phyloP scores from a whole-genome alignment of 1,140 invertebrate genomes.

The Sitobion miscanthi region DNA sequence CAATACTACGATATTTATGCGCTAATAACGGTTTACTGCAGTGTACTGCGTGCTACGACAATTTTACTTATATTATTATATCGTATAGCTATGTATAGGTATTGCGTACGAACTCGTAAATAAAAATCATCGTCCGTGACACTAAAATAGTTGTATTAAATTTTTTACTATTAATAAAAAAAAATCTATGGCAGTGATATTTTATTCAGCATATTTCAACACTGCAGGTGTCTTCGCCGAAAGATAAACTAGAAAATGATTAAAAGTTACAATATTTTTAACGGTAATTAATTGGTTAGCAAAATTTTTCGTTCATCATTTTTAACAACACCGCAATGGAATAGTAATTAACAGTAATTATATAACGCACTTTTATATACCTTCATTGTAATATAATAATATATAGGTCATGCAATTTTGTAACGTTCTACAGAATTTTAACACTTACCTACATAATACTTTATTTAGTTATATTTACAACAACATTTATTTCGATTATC shows the following conservation, averaged over 20 bases:
- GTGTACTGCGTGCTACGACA: background rate
- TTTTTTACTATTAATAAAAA: background rate
- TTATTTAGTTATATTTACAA: background rate
- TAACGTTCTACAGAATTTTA: background rate
- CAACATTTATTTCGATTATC: background rate
- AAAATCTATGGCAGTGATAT: background rate
- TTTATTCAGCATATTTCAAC: background rate
- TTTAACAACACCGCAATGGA: background rate
- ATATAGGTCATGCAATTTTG: background rate
- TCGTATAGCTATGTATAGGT: background rate
- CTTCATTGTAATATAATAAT: background rate
- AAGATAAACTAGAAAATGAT: background rate
- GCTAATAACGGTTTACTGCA: background rate
- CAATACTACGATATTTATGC: background rate
- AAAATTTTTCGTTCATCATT: background rate
- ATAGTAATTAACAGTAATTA: background rate
- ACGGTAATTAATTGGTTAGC: background rate
- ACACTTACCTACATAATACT: background rate
- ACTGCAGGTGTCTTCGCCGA: background rate
- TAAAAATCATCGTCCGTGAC: background rate
- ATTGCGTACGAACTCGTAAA: background rate
- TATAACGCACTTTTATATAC: background rate
- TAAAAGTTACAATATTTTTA: background rate
- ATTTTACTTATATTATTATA: slow-evolving; percentile 3
- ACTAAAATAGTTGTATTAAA: background rate